A percentile compares a stretch with the other conserved stretches of the same genome.
phyloP scores from a whole-genome alignment of 2,888 invertebrate genomes.

The Bedellia somnulentella region DNA sequence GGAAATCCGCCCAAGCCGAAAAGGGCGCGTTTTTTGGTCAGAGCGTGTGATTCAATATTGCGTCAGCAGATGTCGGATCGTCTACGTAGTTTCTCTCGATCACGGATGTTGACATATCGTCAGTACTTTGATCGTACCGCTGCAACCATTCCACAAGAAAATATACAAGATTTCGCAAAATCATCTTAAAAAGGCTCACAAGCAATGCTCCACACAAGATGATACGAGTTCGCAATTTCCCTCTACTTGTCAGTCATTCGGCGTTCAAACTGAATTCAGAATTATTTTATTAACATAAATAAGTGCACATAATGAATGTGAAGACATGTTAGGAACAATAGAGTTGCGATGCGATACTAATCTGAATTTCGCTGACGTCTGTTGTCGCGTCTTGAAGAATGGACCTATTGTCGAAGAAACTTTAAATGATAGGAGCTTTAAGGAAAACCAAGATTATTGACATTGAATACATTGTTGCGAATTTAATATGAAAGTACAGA shows the following conservation, averaged over 20 bases:
- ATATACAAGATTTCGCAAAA: too few species aligned
- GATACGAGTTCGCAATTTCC: too few species aligned
- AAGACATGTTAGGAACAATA: constrained; percentile 58
- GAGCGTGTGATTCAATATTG: constrained; percentile 7
- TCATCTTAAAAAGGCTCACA: too few species aligned
- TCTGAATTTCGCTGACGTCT: constrained; percentile 48
- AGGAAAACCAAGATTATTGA: constrained; percentile 14
- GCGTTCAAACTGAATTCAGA: too few species aligned
- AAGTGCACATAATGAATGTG: constrained; percentile 42
- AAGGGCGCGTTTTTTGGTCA: constrained; percentile 16
- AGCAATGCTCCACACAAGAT: too few species aligned
- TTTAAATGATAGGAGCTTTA: constrained; percentile 20
- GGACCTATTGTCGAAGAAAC: constrained; percentile 25
- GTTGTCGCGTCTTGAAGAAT: constrained; percentile 20
- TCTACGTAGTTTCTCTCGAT: too few species aligned
- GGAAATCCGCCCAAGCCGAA: constrained; percentile 17
- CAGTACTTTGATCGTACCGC: constrained; percentile 6
- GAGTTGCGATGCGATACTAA: constrained; percentile 46
- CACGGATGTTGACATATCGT: too few species aligned
- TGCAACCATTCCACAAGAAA: too few species aligned
- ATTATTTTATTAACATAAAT: too few species aligned
- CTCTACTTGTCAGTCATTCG: too few species aligned
- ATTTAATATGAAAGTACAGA: too few species aligned
- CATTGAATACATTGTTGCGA: constrained; percentile 2
- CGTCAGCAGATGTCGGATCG: constrained; percentile 4